These are phyloP conservation scores for Orussus abietinus DNA, from an alignment of 1,140 invertebrate species.

Conservation along the genomic window DNA sequence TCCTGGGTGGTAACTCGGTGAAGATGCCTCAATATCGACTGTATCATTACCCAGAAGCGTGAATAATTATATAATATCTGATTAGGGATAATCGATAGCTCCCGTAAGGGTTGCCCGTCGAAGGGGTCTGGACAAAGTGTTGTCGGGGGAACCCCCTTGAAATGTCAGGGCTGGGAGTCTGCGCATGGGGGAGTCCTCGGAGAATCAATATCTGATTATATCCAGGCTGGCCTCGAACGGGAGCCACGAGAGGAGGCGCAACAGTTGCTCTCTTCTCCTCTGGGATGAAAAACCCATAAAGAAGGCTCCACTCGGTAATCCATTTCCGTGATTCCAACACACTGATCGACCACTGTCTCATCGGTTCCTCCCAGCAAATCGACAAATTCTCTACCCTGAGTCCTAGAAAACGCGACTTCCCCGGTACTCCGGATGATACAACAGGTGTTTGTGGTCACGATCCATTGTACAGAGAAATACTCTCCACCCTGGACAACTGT, in stretches of 20 bases:
- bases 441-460: too few relatives aligned
- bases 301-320: too few relatives aligned
- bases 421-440: neutral
- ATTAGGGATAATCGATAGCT: constrained; percentile 7
- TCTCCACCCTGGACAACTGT: too few relatives aligned
- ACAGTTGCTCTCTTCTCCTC: constrained; percentile 34
- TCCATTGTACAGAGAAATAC: too few relatives aligned
- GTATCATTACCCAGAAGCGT: too few relatives aligned
- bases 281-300: too few relatives aligned
- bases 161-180: constrained; percentile 26
- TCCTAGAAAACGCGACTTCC: constrained; percentile 2
- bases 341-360: too few relatives aligned
- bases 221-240: constrained; percentile 24
- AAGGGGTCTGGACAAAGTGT: constrained; percentile 18
- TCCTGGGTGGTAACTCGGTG: constrained; percentile 12
- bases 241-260: constrained; percentile 29
- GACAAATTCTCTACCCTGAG: neutral
- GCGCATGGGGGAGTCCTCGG: constrained; percentile 25
- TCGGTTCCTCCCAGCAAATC: neutral
- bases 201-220: constrained; percentile 40
- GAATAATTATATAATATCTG: too few relatives aligned
- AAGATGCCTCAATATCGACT: constrained; percentile 8
- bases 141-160: constrained; percentile 14
- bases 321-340: too few relatives aligned
- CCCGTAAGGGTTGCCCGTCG: constrained; percentile 12